Base-by-base conservation (phyloP, 2,797 vertebrate species). In the Leptoclinus maculatus region DNA sequence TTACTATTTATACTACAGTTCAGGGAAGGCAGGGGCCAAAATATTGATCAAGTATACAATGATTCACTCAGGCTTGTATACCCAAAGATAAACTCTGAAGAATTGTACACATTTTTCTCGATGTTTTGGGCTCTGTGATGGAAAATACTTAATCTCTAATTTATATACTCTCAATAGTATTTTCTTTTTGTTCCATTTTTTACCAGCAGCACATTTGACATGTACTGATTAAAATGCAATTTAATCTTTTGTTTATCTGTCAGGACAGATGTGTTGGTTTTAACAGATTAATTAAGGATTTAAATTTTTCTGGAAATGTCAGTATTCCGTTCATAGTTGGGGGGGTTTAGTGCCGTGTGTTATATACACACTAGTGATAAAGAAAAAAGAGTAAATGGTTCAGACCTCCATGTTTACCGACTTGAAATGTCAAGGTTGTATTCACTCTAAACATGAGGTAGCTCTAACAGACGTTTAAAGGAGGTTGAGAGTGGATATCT, bases 1-100 rank as follows among this genome's bases (percentile, higher is more conserved):
- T 92, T 77, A 76, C 87, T 92, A 92, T 93, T 92, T 93, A 91
- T 91, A 90, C 90, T 88, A 91, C 88, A 90, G 78, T 80, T 85
- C 78, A 83, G 84, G 74, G 78, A 89, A 83, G 65, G 84, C 80
- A 86, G 76, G 83, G 80, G 72, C 70, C 81, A 87, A 89, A 85
- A 83, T 91, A 95, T 94, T 86, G 92, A 95, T 94, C 83, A 53
- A 80, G 53, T 75, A 54, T 79, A 71, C 79, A 87, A 70, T 25
- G 71, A 74, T 76, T 80, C 43, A 79, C 78, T 77, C 41, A 39
- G 58, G 56, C 32, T 21, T 60, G 38, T 51, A 23, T 17, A 76
- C 21, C 59, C 43, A 72, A 84, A 78, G 59, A 78, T 13, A 39
- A 34, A 62, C 54, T 65, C 19, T 51, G 23, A 45, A 25, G 60